These are phyloP conservation scores for Eulemur coronatus DNA, from an alignment of 2,797 vertebrate genomes.

Conservation along the genomic window DNA sequence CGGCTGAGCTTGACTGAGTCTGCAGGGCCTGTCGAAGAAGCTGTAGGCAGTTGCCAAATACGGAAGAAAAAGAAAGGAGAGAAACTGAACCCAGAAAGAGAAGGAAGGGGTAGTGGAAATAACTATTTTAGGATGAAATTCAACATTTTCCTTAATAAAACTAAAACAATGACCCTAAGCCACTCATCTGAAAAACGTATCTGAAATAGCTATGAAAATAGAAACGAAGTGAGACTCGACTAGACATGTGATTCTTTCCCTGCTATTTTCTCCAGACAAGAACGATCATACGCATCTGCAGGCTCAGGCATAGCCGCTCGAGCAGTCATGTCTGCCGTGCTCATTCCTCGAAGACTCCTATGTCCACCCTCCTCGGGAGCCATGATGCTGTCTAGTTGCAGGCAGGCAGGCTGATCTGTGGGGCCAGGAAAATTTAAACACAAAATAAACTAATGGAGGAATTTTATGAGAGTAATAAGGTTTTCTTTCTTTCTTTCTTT, in stretches of 20 bases:
- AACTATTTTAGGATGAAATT: not conserved
- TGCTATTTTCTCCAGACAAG: not conserved
- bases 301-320: no score
- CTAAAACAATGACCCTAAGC: not conserved
- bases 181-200: not conserved
- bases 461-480: not conserved
- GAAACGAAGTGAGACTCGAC: not conserved
- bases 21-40: not conserved
- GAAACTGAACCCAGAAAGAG: not conserved
- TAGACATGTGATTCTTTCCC: not conserved
- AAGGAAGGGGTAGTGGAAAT: not conserved
- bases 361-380: not conserved
- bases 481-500: not conserved
- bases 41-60: not conserved
- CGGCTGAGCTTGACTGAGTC: not conserved
- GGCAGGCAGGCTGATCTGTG: not conserved
- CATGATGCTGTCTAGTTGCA: not conserved
- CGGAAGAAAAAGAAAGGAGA: not conserved
- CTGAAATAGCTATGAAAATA: not conserved
- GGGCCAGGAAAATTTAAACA: not conserved
- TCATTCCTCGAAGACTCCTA: not conserved
- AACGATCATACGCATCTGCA: not conserved
- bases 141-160: constrained; percentile 7
- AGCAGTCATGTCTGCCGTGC: accelerated
- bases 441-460: not conserved